Conservation (phyloP, 2,113 vertebrate species). For the Chionomys nivalis region DNA sequence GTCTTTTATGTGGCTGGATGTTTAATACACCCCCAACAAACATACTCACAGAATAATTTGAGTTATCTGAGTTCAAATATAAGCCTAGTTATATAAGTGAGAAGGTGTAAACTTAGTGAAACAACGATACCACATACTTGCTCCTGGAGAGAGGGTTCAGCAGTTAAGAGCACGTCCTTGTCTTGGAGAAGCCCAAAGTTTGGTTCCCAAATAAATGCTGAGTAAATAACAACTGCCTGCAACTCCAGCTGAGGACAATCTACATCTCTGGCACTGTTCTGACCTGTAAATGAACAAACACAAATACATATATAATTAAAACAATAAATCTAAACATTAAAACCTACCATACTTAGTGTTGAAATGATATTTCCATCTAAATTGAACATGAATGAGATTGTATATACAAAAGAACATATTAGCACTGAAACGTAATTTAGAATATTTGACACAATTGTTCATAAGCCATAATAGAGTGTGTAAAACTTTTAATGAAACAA, state of each 20-base stretch:
- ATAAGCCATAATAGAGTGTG: not conserved
- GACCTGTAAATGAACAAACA: no score
- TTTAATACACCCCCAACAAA: not conserved
- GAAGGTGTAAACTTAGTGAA: not conserved
- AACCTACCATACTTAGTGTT: not conserved
- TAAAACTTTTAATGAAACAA: not conserved
- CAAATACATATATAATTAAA: not conserved
- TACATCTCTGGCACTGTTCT: not conserved
- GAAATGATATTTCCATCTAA: slow-evolving; percentile 9
- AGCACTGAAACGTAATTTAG: not conserved
- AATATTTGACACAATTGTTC: not conserved
- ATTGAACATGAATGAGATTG: not conserved
- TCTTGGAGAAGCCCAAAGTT: not conserved
- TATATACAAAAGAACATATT: not conserved
- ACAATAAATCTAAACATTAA: not conserved
- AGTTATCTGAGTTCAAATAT: not conserved
- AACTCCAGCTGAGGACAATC: not conserved
- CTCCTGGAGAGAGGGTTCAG: no score
- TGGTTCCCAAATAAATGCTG: not conserved
- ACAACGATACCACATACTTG: not conserved
- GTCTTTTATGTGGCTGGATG: not conserved
- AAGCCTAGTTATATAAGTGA: not conserved
- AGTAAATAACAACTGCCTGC: not conserved
- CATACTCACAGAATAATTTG: slow-evolving; percentile 28
- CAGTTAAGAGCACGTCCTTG: not conserved